Evolutionary conservation across 2,113 vertebrate genomes (phyloP), one percentile per base, ranked within the genome.

Genomic region (Fregetta grallaria): DNA sequence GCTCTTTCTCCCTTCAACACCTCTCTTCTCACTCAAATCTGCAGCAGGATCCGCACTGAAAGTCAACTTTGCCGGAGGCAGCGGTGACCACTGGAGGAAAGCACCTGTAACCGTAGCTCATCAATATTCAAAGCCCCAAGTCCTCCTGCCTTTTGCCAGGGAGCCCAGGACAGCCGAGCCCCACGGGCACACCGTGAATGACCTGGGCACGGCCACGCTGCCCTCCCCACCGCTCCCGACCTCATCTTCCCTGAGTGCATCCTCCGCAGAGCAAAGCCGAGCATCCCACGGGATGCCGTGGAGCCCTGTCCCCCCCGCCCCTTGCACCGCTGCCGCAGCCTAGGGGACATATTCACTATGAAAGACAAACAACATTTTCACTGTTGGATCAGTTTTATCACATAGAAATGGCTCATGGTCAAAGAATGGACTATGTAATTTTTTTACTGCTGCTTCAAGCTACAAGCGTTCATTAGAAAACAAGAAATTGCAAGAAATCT

Each of bases 161-260:
- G 53, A 61, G 8, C 38, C 29, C 45, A 9, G 45, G 23, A 5
- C 18, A 53, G 18, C 45, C 17, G 34, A 61, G 70, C 15, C 45
- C 62, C 53, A 25, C 13, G 10, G 13, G 17, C 13, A 21, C 47
- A 2, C 7, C 15, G 8, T 4, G 6, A 17, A 23, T 4, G 22
- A 30, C 52, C 52, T 1, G 22, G 52, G 40, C 40, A 58, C 2
- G 4, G 53, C 44, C 8, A 2, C 3, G 22, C 29, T 56, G 30
- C 40, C 53, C 53, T 40, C 66, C 23, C 47, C 4, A 19, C 29
- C 1, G 1, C 27, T 47, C 29, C 40, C 4, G 9, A 26, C 76
- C 61, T 29, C 12, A 0, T 3, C 21, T 44, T 36, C 45, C 23
- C 11, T 6, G 17, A 6, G 15, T 0, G 1, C 34, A 38, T 11